phyloP scores from a whole-genome alignment of 1,140 invertebrate species.

The Elysia chlorotica region DNA sequence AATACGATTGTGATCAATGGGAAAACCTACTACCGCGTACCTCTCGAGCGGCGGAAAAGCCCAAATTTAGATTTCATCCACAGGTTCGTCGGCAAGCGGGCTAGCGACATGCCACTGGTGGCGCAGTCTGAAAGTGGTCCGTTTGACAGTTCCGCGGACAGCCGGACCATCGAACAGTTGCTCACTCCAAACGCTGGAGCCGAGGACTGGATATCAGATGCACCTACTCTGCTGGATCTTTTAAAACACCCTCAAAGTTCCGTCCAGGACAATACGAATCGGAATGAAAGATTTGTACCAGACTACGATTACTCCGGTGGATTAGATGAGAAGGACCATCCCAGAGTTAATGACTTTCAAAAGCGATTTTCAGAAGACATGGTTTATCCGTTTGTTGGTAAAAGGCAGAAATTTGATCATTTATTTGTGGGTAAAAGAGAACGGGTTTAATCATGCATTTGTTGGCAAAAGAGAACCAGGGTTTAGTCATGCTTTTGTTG shows the following conservation, averaged over 20 bases:
- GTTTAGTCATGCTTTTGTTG: slow-evolving; percentile 22
- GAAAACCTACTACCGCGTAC: not conserved
- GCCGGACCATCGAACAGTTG: not conserved
- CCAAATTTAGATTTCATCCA: too few species aligned
- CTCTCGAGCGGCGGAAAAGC: too few species aligned
- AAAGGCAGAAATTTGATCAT: not conserved
- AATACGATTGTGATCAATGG: not conserved
- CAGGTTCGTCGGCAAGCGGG: slow-evolving; percentile 12
- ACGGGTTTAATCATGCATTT: not conserved
- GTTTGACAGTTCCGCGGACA: not conserved
- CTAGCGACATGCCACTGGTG: not conserved
- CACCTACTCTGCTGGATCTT: not conserved
- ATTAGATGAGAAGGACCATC: not conserved
- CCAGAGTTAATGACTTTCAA: not conserved
- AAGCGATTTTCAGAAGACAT: not conserved
- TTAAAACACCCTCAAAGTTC: too few species aligned
- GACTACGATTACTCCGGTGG: too few species aligned
- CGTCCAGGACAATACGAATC: not conserved
- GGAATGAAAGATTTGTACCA: not conserved
- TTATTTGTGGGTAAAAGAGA: not conserved
- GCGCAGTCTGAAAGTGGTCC: slow-evolving; percentile 1
- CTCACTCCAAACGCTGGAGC: slow-evolving; percentile 6
- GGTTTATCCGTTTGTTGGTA: slow-evolving; percentile 7
- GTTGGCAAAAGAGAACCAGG: slow-evolving; percentile 2
- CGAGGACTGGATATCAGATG: not conserved